Evolutionary conservation across 2,888 invertebrate genomes (phyloP).

Genomic region (Zelleria hepariella): DNA sequence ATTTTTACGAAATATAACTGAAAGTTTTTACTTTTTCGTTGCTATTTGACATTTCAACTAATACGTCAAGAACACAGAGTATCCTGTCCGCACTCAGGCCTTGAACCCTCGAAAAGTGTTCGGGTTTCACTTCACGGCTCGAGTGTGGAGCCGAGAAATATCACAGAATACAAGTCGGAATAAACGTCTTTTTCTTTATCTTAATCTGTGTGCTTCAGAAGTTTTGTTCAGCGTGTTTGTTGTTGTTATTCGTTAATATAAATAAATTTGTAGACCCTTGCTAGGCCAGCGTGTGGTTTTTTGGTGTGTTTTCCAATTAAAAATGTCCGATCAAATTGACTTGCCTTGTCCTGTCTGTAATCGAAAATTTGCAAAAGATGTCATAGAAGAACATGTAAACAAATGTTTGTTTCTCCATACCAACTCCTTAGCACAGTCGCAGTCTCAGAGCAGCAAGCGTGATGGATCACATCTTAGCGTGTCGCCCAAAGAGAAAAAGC

Average conservation of each 20-base stretch:
- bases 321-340: not conserved
- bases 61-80: too few relatives aligned
- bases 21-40: too few relatives aligned
- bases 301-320: not conserved
- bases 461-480: constrained; percentile 26
- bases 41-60: too few relatives aligned
- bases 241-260: too few relatives aligned
- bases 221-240: not conserved
- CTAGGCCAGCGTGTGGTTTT: not conserved
- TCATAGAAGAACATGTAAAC: constrained; percentile 77
- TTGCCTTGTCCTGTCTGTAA: constrained; percentile 76
- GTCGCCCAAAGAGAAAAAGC: constrained; percentile 32
- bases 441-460: constrained; percentile 36
- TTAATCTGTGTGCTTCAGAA: not conserved
- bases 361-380: constrained; percentile 56
- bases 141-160: too few relatives aligned
- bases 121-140: too few relatives aligned
- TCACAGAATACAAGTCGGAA: too few relatives aligned
- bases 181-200: too few relatives aligned
- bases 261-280: not conserved
- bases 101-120: too few relatives aligned
- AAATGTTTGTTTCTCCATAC: constrained; percentile 82
- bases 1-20: too few relatives aligned
- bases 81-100: too few relatives aligned
- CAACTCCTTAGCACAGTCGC: constrained; percentile 35